Conservation (phyloP, 2,113 vertebrate species). For the Dissostichus mawsoni region DNA sequence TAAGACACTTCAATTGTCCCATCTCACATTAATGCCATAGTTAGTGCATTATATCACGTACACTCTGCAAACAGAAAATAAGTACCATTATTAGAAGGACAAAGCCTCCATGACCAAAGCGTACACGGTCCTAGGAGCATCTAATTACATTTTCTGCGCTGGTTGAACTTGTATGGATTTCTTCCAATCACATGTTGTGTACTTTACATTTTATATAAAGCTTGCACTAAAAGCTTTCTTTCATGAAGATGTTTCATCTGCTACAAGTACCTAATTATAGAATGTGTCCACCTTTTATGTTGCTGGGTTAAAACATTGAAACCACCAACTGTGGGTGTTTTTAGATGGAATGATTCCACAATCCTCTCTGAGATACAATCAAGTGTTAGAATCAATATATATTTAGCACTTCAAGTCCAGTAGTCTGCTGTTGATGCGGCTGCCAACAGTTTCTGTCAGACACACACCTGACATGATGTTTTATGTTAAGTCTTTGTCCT, state of each 20-base stretch:
- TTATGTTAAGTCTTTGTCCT: background rate
- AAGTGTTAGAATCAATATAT: background rate
- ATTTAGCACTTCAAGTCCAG: conserved; percentile 21
- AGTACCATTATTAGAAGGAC: background rate
- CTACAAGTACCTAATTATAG: background rate
- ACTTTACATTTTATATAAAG: background rate
- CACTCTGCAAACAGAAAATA: background rate
- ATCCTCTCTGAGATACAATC: background rate
- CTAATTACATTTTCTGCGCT: conserved; percentile 29
- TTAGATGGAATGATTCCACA: conserved; percentile 1
- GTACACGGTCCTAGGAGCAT: background rate
- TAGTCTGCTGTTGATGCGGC: conserved; percentile 31
- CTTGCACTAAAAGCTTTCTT: background rate
- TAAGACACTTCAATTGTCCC: conserved; percentile 10
- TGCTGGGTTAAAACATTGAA: background rate
- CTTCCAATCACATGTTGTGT: background rate
- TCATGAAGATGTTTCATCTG: background rate
- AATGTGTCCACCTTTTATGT: background rate
- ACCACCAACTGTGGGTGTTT: background rate
- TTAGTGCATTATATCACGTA: background rate
- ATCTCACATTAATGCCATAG: background rate
- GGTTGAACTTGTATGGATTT: conserved; percentile 1
- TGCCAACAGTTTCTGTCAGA: conserved; percentile 17
- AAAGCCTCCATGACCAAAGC: background rate
- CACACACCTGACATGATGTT: background rate